Evolutionary conservation across 2,888 invertebrate species (phyloP).

Genomic region (Macaria liturata): DNA sequence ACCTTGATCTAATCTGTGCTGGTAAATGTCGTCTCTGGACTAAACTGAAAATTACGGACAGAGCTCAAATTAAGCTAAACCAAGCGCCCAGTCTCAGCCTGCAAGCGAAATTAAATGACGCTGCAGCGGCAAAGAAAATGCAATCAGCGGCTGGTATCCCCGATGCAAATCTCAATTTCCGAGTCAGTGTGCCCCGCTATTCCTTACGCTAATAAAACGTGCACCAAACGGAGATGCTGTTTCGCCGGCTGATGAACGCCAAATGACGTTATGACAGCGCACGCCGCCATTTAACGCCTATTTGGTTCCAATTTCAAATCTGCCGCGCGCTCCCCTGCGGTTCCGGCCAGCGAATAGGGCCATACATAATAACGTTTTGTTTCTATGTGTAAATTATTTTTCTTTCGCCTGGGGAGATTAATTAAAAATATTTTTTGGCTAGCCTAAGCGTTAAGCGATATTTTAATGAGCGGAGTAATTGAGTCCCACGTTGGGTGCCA

Average conservation of each 20-base stretch:
- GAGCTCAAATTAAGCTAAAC: conserved; percentile 61
- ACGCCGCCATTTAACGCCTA: conserved; percentile 87
- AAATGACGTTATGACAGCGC: conserved; percentile 82
- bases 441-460: conserved; percentile 34
- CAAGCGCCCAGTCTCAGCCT: conserved; percentile 59
- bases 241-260: conserved; percentile 81
- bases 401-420: conserved; percentile 16
- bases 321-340: conserved; percentile 78
- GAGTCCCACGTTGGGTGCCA: conserved; percentile 45
- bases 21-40: conserved; percentile 21
- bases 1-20: no score
- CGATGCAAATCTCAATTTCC: conserved; percentile 81
- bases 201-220: conserved; percentile 83
- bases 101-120: conserved; percentile 74
- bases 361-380: conserved; percentile 76
- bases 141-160: conserved; percentile 72
- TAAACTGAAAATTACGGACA: conserved; percentile 49
- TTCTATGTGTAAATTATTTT: conserved; percentile 46
- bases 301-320: conserved; percentile 85
- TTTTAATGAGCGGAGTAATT: conserved; percentile 42
- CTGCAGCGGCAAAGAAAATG: conserved; percentile 79
- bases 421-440: conserved; percentile 70
- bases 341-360: conserved; percentile 74
- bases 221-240: conserved; percentile 80
- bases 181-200: conserved; percentile 78